Evolutionary conservation across 2,888 invertebrate genomes (phyloP).

Genomic region (Campaea margaritaria): DNA sequence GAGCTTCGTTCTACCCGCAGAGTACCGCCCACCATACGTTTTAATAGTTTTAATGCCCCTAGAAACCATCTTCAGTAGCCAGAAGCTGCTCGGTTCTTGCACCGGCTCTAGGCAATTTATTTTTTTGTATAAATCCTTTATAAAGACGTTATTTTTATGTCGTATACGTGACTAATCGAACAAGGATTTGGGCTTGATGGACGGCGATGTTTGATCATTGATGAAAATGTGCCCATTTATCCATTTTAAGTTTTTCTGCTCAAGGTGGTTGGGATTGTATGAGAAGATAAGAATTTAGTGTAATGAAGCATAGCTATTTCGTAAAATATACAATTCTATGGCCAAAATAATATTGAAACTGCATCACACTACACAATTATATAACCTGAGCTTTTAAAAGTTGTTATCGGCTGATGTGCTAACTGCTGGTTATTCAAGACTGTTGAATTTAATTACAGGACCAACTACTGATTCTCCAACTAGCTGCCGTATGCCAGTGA

Average conservation of each 20-base stretch:
- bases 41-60: constrained; percentile 79
- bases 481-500: no score
- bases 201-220: constrained; percentile 18
- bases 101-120: constrained; percentile 32
- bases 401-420: neutral
- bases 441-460: no score
- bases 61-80: constrained; percentile 56
- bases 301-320: neutral
- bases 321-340: no score
- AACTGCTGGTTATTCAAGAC: no score
- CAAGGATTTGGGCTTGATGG: constrained; percentile 23
- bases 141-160: constrained; percentile 41
- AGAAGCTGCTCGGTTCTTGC: constrained; percentile 29
- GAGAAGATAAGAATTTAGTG: neutral
- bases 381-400: neutral
- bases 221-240: constrained; percentile 26
- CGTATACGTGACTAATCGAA: constrained; percentile 32
- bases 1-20: constrained; percentile 70
- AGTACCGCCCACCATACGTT: constrained; percentile 69
- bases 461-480: no score
- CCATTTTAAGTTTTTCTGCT: constrained; percentile 6
- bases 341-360: no score
- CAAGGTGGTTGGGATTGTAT: constrained; percentile 6
- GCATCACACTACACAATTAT: neutral
- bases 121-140: constrained; percentile 30